Evolutionary conservation across 1,140 invertebrate species (phyloP), one percentile per base, ranked within the genome.

Genomic region (Manduca sexta): DNA sequence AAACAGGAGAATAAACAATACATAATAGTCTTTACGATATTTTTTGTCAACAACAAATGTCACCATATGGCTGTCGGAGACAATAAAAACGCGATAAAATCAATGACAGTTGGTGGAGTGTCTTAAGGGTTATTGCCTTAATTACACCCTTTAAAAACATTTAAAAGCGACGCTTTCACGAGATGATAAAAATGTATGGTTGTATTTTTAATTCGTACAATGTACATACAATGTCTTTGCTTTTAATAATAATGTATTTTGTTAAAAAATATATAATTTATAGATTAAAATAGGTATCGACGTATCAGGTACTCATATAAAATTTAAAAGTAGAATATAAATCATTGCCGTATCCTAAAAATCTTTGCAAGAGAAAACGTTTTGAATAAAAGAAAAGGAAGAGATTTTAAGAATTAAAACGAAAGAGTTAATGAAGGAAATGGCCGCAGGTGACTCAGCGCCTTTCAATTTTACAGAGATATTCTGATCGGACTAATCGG

Each of bases 391-490:
- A 15, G 43, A 45, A 45, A 13, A 38, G 45, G 29, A 44, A 59
- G 59, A 48, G 38, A 47, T 58, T 68, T 65, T 54, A 51, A 58
- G 57, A 63, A 69, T 67, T 57, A 59, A 71, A 77, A 67, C 45
- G 62, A 66, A 77, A 72, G 62, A 75, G 60, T 75, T 74, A 62
- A 75, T 74, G 66, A 77, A 69, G 58, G 64, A 63, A 57, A 60
- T 53, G 16, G 69, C 74, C 62, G 29, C 14, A 43, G 55, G 75
- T 67, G 40, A 53, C 47, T 58, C 52, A 47, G 54, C 48, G 64
- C 54, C 59, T 64, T 72, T 69, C 56, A 67, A 66, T 71, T 67
- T 64, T 55, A 43, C 43, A 17, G 52, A 56, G 55, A 60, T 56
- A 64, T 52, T 56, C 49, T 49, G 67, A 64, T 60, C 44, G 49